Evolutionary conservation across 1,140 invertebrate species (phyloP).

Genomic region (Mya arenaria): DNA sequence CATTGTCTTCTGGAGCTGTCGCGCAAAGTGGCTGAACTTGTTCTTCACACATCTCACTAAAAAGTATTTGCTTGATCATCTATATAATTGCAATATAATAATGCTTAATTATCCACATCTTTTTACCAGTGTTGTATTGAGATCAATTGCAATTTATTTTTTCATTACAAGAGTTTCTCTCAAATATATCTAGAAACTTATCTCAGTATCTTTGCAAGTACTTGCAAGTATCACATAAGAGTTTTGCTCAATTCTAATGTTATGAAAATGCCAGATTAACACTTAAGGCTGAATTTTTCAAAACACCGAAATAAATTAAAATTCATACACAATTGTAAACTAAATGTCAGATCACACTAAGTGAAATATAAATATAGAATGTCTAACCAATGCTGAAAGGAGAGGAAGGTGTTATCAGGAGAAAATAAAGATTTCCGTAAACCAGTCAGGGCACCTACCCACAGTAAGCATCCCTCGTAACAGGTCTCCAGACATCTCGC

Average conservation of each 20-base stretch:
- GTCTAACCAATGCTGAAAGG: neutral
- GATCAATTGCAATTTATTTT: neutral
- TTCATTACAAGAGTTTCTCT: neutral
- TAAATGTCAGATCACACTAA: neutral
- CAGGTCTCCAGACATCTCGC: conserved; percentile 81
- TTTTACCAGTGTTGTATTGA: neutral
- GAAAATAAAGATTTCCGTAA: neutral
- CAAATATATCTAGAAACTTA: neutral
- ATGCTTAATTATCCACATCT: neutral
- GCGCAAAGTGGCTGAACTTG: conserved; percentile 77
- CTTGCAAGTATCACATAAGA: neutral
- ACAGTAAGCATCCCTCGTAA: conserved; percentile 78
- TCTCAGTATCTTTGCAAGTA: neutral
- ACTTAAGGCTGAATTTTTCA: neutral
- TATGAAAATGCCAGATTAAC: neutral
- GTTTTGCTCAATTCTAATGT: neutral
- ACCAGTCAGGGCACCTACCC: conserved; percentile 70
- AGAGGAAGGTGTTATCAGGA: neutral
- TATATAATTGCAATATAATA: neutral
- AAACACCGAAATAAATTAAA: neutral
- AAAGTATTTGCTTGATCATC: neutral
- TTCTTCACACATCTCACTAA: conserved; percentile 79
- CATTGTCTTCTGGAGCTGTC: conserved; percentile 79
- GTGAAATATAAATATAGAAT: neutral
- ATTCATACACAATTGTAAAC: neutral